phyloP scores from a whole-genome alignment of 23 tunicate genomes.

The Corella eumyota region DNA sequence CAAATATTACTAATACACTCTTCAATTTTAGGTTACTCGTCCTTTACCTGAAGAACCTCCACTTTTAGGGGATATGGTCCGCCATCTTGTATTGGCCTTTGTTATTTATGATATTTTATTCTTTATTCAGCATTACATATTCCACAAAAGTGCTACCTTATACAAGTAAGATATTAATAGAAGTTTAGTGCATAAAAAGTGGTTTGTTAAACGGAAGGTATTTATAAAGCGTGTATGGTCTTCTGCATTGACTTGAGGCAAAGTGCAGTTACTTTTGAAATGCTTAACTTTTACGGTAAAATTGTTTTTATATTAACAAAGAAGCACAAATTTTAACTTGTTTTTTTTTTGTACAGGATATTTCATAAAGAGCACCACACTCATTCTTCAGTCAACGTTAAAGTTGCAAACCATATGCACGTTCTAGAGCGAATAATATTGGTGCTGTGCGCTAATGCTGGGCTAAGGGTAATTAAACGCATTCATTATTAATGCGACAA shows the following conservation, averaged over 20 bases:
- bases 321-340: conserved; percentile 1
- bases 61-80: conserved; percentile 41
- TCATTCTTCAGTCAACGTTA: conserved; percentile 48
- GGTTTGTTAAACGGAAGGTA: not conserved
- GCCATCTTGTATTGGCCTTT: conserved; percentile 42
- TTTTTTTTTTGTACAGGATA: conserved; percentile 15
- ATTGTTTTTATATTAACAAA: too few species aligned
- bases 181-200: not conserved
- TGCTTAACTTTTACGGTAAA: too few species aligned
- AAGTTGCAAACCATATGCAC: conserved; percentile 56
- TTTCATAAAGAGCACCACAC: conserved; percentile 71
- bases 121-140: conserved; percentile 40
- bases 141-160: conserved; percentile 44
- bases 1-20: too few species aligned
- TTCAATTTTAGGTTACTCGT: conserved; percentile 26
- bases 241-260: too few species aligned
- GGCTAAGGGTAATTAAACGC: conserved; percentile 67
- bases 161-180: conserved; percentile 61
- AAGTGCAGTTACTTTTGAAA: too few species aligned
- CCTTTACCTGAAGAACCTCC: conserved; percentile 63
- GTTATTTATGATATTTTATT: conserved; percentile 63
- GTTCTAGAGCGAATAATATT: conserved; percentile 55
- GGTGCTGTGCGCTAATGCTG: conserved; percentile 60
- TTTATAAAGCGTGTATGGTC: not conserved
- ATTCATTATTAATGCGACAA: too few species aligned